phyloP scores from a whole-genome alignment of 2,113 vertebrate genomes.

The Tor tambroides region DNA sequence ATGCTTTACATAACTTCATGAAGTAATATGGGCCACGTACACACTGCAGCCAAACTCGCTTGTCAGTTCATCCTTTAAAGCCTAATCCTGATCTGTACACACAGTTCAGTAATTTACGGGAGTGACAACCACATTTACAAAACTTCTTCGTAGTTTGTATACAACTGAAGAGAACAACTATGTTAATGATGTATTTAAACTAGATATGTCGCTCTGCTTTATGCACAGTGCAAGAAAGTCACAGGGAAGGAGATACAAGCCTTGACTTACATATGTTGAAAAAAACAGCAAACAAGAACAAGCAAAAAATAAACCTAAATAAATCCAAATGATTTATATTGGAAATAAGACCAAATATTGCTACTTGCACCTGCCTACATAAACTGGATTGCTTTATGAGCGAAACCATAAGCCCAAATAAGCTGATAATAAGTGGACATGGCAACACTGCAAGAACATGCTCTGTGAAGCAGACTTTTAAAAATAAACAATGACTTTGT shows the following conservation, averaged over 20 bases:
- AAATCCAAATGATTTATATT: not conserved
- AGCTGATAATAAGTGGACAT: not conserved
- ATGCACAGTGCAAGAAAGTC: not conserved
- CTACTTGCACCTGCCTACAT: not conserved
- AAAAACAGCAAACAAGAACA: not conserved
- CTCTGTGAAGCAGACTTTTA: not conserved
- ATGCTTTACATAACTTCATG: not conserved
- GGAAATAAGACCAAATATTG: not conserved
- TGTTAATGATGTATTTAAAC: not conserved
- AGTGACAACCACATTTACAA: not conserved
- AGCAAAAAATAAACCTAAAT: no score
- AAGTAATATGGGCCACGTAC: not conserved
- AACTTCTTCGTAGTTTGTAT: not conserved
- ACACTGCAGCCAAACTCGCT: not conserved
- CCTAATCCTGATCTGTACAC: not conserved
- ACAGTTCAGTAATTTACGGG: not conserved
- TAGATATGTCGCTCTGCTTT: not conserved
- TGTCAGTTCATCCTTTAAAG: not conserved
- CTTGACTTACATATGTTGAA: not conserved
- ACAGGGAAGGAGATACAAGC: not conserved
- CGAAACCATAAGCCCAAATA: not conserved
- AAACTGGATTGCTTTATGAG: not conserved
- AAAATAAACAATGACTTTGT: not conserved
- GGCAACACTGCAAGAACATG: not conserved
- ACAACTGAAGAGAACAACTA: not conserved